A percentile compares a stretch with the other conserved stretches of the same genome.
phyloP scores from a whole-genome alignment of 1,140 invertebrate genomes.

The Lepidurus arcticus region DNA sequence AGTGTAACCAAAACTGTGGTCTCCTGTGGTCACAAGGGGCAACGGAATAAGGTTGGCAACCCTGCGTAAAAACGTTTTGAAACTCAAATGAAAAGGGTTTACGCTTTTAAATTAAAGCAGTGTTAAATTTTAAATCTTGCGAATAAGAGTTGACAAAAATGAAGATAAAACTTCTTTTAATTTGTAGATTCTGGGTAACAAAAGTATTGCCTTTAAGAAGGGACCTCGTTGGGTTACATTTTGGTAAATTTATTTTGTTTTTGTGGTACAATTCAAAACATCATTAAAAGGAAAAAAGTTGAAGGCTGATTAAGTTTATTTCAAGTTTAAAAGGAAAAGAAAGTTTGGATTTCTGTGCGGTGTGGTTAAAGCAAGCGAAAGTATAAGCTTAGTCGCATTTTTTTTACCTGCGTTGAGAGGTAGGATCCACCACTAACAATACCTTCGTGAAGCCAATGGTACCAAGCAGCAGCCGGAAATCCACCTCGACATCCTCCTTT shows the following conservation, averaged over 20 bases:
- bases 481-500: constrained; percentile 23
- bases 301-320: not conserved
- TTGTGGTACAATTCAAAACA: too few relatives aligned
- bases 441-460: constrained; percentile 35
- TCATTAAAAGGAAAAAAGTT: not conserved
- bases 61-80: not conserved
- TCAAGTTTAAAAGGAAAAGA: not conserved
- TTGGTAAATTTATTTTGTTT: too few relatives aligned
- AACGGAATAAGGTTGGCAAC: constrained; percentile 11
- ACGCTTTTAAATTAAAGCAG: too few relatives aligned
- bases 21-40: constrained; percentile 1
- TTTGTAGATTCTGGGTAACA: too few relatives aligned
- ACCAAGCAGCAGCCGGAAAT: constrained; percentile 23
- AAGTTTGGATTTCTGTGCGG: not conserved
- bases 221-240: too few relatives aligned
- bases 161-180: too few relatives aligned
- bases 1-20: constrained; percentile 4
- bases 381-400: not conserved
- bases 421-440: constrained; percentile 19
- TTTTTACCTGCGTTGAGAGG: not conserved
- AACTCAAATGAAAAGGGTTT: too few relatives aligned
- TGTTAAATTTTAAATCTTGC: too few relatives aligned
- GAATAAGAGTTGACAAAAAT: too few relatives aligned
- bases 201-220: too few relatives aligned
- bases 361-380: not conserved